phyloP scores from a whole-genome alignment of 2,113 vertebrate genomes.

The Grantiella picta region DNA sequence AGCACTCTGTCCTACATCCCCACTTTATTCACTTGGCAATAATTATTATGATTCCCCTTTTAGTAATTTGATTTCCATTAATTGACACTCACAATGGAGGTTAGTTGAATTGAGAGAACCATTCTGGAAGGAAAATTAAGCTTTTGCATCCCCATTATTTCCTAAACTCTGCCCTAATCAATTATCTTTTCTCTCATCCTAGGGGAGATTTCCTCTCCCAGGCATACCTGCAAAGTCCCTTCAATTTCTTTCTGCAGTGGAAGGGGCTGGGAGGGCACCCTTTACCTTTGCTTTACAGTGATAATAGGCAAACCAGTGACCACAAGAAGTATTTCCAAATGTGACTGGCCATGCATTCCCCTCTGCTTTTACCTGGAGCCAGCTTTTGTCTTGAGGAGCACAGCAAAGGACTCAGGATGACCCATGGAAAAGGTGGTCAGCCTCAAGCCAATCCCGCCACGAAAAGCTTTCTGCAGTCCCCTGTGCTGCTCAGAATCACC shows the following conservation, averaged over 20 bases:
- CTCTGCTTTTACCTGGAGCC: neutral
- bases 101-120: conserved; percentile 5
- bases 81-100: neutral
- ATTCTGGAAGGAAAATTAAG: neutral
- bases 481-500: neutral
- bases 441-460: neutral
- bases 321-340: neutral
- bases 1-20: neutral
- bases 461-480: neutral
- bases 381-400: neutral
- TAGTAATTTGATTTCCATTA: conserved; percentile 27
- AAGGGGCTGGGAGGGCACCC: neutral
- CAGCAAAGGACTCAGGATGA: neutral
- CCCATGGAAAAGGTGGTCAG: neutral
- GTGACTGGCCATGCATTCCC: neutral
- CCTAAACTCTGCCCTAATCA: neutral
- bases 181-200: neutral
- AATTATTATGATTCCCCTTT: neutral
- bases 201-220: neutral
- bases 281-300: neutral
- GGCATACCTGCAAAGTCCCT: neutral
- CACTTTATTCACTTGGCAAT: neutral
- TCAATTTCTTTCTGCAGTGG: neutral
- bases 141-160: neutral
- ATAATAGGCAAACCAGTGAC: neutral